Evolutionary conservation across 2,797 vertebrate genomes (phyloP).

Genomic region (Parotocinclus haroldoi): DNA sequence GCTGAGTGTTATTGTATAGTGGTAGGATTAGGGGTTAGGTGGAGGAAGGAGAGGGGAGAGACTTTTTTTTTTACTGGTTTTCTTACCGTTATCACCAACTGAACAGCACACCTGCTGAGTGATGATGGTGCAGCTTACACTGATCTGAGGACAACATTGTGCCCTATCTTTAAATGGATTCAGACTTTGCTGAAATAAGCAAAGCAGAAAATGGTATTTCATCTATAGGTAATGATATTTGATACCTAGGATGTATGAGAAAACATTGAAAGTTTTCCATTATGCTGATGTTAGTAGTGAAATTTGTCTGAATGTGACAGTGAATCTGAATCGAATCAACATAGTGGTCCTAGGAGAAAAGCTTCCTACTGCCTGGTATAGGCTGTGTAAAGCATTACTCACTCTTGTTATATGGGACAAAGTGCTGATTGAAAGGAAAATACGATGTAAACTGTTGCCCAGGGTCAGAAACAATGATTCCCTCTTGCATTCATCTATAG

Average conservation of each 20-base stretch:
- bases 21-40: constrained; percentile 57
- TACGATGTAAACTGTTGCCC: not conserved
- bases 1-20: constrained; percentile 55
- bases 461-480: not conserved
- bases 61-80: constrained; percentile 38
- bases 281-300: not conserved
- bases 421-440: constrained; percentile 1
- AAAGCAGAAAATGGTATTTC: constrained; percentile 5
- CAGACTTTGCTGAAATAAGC: not conserved
- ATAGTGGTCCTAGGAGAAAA: constrained; percentile 17
- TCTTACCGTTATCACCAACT: constrained; percentile 41
- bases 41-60: constrained; percentile 42
- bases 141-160: constrained; percentile 21
- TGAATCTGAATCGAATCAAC: constrained; percentile 5
- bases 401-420: not conserved
- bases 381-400: not conserved
- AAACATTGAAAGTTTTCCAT: not conserved
- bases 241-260: not conserved
- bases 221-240: constrained; percentile 10
- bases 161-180: constrained; percentile 13
- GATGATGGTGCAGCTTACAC: constrained; percentile 25
- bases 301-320: not conserved
- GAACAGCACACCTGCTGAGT: constrained; percentile 43
- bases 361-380: not conserved
- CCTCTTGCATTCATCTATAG: constrained; percentile 3